These are phyloP conservation scores for Spermophilus dauricus DNA, from an alignment of 2,113 vertebrate species.

Conservation along the genomic window DNA sequence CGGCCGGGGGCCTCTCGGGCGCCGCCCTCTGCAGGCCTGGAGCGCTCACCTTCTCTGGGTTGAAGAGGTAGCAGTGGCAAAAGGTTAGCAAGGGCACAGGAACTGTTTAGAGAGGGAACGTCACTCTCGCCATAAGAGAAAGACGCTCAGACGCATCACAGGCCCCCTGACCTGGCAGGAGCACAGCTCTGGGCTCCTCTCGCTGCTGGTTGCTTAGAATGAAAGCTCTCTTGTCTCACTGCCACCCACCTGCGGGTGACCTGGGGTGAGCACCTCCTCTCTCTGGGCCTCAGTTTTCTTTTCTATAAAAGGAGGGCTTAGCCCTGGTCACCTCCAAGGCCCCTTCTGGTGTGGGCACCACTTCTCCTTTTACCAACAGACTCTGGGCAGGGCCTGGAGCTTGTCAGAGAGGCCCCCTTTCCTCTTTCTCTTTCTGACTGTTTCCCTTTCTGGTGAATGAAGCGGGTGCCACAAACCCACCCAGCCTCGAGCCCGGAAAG, in stretches of 20 bases:
- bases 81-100: slow-evolving; percentile 75
- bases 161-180: background rate
- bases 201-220: background rate
- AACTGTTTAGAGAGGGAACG: slow-evolving; percentile 26
- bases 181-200: background rate
- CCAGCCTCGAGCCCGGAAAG: background rate
- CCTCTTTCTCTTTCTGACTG: background rate
- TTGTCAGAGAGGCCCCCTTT: background rate
- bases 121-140: background rate
- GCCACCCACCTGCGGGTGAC: background rate
- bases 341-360: fast-evolving
- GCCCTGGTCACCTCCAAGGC: background rate
- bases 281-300: background rate
- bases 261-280: background rate
- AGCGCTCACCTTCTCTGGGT: slow-evolving; percentile 78
- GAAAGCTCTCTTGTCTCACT: background rate
- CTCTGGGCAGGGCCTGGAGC: background rate
- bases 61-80: slow-evolving; percentile 71
- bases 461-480: background rate
- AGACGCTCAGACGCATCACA: background rate
- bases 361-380: background rate
- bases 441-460: background rate
- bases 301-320: background rate
- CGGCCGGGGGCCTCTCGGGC: slow-evolving; percentile 29
- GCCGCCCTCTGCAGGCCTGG: slow-evolving; percentile 29